phyloP scores from a whole-genome alignment of 2,113 vertebrate genomes.

The Phylloscopus whistleri region DNA sequence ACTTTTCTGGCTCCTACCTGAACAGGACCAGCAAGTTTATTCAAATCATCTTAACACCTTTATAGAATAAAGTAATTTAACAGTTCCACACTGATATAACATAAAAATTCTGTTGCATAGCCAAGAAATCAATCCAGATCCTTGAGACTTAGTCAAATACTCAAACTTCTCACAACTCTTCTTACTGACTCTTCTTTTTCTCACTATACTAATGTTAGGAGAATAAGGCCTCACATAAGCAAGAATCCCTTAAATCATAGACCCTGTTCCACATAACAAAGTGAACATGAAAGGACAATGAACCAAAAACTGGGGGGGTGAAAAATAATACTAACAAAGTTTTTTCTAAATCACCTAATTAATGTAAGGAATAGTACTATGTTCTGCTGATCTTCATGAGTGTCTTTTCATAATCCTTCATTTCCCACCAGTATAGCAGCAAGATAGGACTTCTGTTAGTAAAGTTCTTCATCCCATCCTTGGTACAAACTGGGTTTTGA shows the following conservation, averaged over 20 bases:
- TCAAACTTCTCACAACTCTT: neutral
- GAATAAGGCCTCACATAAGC: neutral
- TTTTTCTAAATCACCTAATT: neutral
- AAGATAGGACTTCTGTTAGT: neutral
- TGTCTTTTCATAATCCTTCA: neutral
- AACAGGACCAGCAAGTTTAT: neutral
- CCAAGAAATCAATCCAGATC: neutral
- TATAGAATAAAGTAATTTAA: neutral
- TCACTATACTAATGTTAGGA: neutral
- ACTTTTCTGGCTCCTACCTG: neutral
- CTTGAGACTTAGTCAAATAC: neutral
- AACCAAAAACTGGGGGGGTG: neutral
- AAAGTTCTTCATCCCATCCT: neutral
- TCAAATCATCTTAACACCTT: neutral
- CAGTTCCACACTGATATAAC: neutral
- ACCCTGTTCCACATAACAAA: neutral
- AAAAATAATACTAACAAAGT: no score
- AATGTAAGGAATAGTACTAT: neutral
- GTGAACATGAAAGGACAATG: neutral
- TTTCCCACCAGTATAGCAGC: neutral
- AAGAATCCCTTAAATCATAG: neutral
- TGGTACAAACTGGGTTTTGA: neutral
- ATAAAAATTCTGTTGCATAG: neutral
- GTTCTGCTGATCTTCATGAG: neutral
- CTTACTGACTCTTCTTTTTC: neutral